Base-by-base conservation (phyloP, 2,113 vertebrate genomes). In the Larimichthys crocea region DNA sequence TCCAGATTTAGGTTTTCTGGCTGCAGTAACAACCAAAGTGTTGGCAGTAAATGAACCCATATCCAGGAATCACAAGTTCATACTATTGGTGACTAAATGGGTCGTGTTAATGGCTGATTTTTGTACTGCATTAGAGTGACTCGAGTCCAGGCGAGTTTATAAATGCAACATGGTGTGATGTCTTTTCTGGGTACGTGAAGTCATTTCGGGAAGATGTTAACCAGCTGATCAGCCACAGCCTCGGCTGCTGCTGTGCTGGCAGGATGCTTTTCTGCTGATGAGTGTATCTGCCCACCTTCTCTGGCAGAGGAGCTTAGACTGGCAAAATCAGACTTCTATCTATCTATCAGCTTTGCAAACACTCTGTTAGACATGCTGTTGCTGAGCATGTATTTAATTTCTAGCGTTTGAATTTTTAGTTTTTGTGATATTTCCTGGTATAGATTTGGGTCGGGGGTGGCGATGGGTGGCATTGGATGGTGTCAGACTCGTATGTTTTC, bases 221-320 rank as follows among this genome's bases (percentile, higher is more conserved):
- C 50, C 61, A 69, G 69, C 75, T 79, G 68, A 86, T 64, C 40
- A 16, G 55, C 70, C 48, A 22, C 61, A 53, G 76, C 79, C 72
- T 74, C 19, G 9, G 49, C 56, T 74, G 82, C 77, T 82, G 77
- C 64, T 88, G 85, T 50, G 67, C 77, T 82, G 86, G 77, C 88
- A 75, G 74, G 74, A 82, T 64, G 53, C 61, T 70, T 79, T 70
- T 53, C 48, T 82, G 86, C 79, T 77, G 79, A 86, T 44, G 46
- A 75, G 52, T 24, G 22, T 6, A 63, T 88, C 87, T 69, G 69
- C 74, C 62, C 57, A 76, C 63, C 48, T 52, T 20, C 60, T 75
- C 77, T 68, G 60, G 50, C 63, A 29, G 56, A 62, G 20, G 6
- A 67, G 72, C 79, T 48, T 16, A 50, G 56, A 46, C 15, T n/a